phyloP scores from a whole-genome alignment of 2,888 invertebrate genomes.

The Lamellibrachia satsuma region DNA sequence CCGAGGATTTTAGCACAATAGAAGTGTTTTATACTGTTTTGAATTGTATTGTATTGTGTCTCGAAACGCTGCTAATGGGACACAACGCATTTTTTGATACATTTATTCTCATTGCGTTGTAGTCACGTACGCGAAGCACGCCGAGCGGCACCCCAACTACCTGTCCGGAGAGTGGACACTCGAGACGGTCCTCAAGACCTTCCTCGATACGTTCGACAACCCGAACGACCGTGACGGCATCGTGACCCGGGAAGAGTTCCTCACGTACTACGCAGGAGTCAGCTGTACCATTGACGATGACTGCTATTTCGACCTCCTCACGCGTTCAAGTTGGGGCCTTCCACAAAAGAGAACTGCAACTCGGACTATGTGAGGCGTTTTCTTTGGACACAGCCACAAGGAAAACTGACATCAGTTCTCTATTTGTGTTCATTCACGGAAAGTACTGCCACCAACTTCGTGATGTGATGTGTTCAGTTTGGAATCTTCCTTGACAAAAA shows the following conservation, averaged over 20 bases:
- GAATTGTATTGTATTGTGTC: too few species aligned
- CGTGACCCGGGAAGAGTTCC: slow-evolving; percentile 39
- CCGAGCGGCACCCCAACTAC: slow-evolving; percentile 36
- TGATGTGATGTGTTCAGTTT: too few species aligned
- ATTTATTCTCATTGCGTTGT: slow-evolving; percentile 22
- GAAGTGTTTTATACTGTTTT: too few species aligned
- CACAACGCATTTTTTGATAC: too few species aligned
- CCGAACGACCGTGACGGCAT: slow-evolving; percentile 32
- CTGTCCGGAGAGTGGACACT: slow-evolving; percentile 32
- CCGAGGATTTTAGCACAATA: too few species aligned
- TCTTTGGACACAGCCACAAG: neutral
- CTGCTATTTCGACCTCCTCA: slow-evolving; percentile 39
- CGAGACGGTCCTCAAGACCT: slow-evolving; percentile 32
- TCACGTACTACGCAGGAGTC: slow-evolving; percentile 38
- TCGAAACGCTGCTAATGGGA: too few species aligned
- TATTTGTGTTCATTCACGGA: too few species aligned
- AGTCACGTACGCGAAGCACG: slow-evolving; percentile 57
- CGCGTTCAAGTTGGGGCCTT: slow-evolving; percentile 38
- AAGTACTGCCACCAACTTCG: too few species aligned
- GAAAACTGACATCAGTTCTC: neutral
- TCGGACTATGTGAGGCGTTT: neutral
- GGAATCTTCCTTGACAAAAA: too few species aligned
- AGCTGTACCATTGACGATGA: slow-evolving; percentile 36
- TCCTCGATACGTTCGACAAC: slow-evolving; percentile 37
- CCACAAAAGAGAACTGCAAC: slow-evolving; percentile 24